Evolutionary conservation across 2,113 vertebrate species (phyloP), one percentile per base, ranked within the genome.

Genomic region (Siniperca chuatsi): DNA sequence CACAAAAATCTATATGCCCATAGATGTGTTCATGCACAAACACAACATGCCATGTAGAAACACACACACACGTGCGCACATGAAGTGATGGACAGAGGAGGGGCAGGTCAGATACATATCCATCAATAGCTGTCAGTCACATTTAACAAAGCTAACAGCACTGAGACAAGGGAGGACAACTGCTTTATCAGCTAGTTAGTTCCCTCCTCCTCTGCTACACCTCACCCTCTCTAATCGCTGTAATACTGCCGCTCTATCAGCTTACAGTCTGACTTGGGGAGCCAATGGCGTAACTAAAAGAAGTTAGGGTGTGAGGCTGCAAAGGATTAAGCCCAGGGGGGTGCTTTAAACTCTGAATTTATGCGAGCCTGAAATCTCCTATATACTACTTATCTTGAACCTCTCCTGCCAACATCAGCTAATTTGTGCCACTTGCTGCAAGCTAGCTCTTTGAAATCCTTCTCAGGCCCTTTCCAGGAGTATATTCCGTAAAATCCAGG

Each of bases 111-210:
- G 91, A 83, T 72, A 81, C 81, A 82, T 71, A 81, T 82, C 82
- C 92, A 93, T 93, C 94, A 92, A 92, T 94, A 95, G 86, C 92
- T 86, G 95, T 95, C 93, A 79, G 82, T 93, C 79, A 91, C 92
- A 91, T 94, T 94, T 93, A 93, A 90, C 91, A 90, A 92, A 93
- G 87, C 90, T 92, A 87, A 87, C 76, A 88, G 78, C 76, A 90
- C 82, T 83, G 87, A 79, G 85, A 89, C 83, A 83, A 92, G 88
- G 78, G 52, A 92, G 81, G 86, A 93, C 74, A 68, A 58, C 83
- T 90, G 83, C 93, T 95, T 96, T 92, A 95, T 92, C 88, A 86
- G 68, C 57, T 80, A 84, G 90, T 55, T 60, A 69, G 66, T 40
- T 74, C 71, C 68, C 72, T 76, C 82, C n/a, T 81, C 77, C n/a